Conservation (phyloP, 2,797 vertebrate species). For the Poliocrania exsul region DNA sequence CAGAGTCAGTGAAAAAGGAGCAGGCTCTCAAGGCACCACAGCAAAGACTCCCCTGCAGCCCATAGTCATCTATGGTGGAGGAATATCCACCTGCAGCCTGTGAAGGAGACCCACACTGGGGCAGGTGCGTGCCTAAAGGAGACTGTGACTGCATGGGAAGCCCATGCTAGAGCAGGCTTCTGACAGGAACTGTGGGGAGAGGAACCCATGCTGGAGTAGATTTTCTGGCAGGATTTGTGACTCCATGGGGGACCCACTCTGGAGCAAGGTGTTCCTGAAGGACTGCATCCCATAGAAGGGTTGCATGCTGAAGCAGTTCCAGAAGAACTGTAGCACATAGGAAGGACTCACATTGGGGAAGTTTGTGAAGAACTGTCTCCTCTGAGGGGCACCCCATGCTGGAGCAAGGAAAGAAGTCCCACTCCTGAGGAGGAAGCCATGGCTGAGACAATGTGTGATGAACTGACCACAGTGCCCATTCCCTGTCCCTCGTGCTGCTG, state of each 20-base stretch:
- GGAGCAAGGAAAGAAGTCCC: not conserved
- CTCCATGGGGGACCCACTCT: not conserved
- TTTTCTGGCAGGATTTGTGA: not conserved
- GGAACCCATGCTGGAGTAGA: not conserved
- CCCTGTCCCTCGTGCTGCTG: not conserved
- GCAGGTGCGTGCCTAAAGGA: not conserved
- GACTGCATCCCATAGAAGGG: not conserved
- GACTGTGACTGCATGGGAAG: not conserved
- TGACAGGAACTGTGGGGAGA: not conserved
- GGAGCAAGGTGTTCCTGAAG: not conserved
- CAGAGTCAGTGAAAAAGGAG: not conserved
- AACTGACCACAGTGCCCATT: not conserved
- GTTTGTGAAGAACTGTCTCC: not conserved
- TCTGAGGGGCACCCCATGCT: accelerated
- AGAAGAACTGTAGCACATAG: not conserved
- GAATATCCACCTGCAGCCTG: not conserved
- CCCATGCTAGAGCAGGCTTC: not conserved
- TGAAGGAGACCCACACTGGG: accelerated
- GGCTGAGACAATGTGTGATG: not conserved
- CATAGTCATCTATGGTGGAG: not conserved
- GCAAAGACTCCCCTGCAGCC: not conserved
- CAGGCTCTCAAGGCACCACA: not conserved
- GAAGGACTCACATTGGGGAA: not conserved
- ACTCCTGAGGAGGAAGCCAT: not conserved
- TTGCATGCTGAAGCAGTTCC: not conserved